Conservation (phyloP, 2,113 vertebrate genomes). For the Anarhynchus alexandrinus region DNA sequence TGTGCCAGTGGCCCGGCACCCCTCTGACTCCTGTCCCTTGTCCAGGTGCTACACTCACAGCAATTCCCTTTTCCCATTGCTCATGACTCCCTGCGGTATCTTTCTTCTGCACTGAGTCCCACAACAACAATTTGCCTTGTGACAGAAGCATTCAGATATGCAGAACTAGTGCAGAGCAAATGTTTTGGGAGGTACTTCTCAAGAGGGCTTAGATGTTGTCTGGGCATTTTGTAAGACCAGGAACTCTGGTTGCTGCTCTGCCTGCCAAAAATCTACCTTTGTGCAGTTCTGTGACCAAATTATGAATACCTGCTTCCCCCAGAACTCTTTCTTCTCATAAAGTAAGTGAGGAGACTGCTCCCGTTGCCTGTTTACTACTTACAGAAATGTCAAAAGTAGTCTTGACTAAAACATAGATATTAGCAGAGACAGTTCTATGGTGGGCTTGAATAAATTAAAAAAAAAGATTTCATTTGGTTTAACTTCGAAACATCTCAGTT, state of each 20-base stretch:
- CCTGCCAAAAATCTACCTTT: neutral
- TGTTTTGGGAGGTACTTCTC: neutral
- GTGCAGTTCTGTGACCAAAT: neutral
- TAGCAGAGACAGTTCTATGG: neutral
- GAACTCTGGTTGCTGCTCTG: neutral
- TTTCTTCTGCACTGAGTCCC: neutral
- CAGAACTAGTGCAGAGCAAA: neutral
- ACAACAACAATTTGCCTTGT: neutral
- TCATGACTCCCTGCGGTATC: neutral
- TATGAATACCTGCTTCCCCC: neutral
- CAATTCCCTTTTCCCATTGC: neutral
- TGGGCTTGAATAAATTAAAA: neutral
- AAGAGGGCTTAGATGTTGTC: neutral
- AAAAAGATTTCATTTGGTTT: neutral
- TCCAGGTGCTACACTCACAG: rapidly evolving
- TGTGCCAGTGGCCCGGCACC: rapidly evolving
- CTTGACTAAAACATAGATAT: neutral
- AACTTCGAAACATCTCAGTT: neutral
- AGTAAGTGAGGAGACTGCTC: neutral
- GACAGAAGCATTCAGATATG: neutral
- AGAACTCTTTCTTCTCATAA: neutral
- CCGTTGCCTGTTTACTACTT: neutral
- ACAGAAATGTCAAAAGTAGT: neutral
- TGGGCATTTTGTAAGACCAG: neutral
- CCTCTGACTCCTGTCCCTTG: neutral